Percentiles rank a stretch among this genome's conserved stretches.
Conservation (phyloP, 1,140 invertebrate species). For the Philotrypesis tridentata region DNA sequence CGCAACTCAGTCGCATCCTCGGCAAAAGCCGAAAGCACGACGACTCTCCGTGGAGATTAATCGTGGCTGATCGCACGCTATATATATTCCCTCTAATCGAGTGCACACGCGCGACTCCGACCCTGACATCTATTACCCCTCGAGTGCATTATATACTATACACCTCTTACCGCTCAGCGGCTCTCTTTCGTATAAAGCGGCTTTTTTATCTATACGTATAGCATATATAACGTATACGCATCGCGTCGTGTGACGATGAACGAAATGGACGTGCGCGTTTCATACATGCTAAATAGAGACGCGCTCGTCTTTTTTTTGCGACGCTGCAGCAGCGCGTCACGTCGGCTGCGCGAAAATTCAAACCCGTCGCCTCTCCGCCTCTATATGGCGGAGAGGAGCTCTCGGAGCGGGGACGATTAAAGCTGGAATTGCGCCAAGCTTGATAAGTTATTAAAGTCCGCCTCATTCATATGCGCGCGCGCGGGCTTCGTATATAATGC, state of each 20-base stretch:
- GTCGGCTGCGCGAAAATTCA: slow-evolving; percentile 11
- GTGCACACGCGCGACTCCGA: slow-evolving; percentile 58
- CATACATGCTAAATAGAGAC: neutral
- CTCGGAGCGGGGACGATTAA: neutral
- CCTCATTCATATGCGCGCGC: no score
- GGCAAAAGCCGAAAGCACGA: neutral
- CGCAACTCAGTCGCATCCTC: no score
- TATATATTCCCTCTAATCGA: slow-evolving; percentile 70
- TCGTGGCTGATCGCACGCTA: slow-evolving; percentile 63
- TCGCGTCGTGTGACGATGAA: no score
- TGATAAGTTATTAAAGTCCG: neutral
- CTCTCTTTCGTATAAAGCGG: no score
- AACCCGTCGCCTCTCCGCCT: neutral
- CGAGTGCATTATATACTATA: no score
- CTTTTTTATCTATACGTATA: neutral
- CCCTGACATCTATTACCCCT: slow-evolving; percentile 69
- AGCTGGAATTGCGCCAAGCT: neutral
- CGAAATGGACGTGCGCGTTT: no score
- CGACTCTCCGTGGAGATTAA: slow-evolving; percentile 50
- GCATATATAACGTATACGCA: neutral
- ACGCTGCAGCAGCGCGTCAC: neutral
- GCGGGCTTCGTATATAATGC: no score
- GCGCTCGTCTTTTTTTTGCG: neutral
- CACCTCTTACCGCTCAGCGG: no score
- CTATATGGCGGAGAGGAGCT: neutral